phyloP scores from a whole-genome alignment of 2,797 vertebrate genomes.

The Oreonectes daqikongensis region DNA sequence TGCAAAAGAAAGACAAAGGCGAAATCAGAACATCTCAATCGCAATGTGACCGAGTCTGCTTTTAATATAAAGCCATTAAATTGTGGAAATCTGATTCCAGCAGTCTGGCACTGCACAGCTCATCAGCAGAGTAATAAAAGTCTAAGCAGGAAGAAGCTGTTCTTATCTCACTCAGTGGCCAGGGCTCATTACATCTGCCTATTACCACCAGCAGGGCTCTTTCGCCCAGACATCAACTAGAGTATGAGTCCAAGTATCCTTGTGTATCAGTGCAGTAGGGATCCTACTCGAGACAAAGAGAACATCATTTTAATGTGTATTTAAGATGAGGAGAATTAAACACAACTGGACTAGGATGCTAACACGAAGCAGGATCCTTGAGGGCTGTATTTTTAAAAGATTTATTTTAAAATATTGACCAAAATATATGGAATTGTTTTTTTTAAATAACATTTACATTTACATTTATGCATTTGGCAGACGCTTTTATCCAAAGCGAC shows the following conservation, averaged over 20 bases:
- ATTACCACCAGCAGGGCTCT: conserved; percentile 52
- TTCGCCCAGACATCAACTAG: conserved; percentile 40
- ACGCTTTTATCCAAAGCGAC: no score
- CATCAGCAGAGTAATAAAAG: conserved; percentile 56
- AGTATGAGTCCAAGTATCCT: conserved; percentile 53
- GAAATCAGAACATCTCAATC: conserved; percentile 3
- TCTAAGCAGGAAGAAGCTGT: conserved; percentile 51
- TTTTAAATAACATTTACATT: no score
- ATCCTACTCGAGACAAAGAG: no score
- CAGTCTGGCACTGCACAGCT: conserved; percentile 42
- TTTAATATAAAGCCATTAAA: conserved; percentile 30
- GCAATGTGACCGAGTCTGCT: not conserved
- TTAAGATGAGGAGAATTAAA: not conserved
- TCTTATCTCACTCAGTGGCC: conserved; percentile 47
- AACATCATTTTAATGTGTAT: not conserved
- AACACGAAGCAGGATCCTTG: not conserved
- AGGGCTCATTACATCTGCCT: conserved; percentile 56
- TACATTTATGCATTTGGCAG: no score
- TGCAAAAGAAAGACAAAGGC: conserved; percentile 65
- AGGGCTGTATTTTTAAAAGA: no score
- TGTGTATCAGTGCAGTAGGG: no score
- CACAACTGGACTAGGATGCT: not conserved
- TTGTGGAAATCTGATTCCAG: conserved; percentile 16
- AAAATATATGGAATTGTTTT: no score
- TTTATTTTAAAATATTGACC: not conserved